A percentile compares a stretch with the other conserved stretches of the same genome.
These are phyloP conservation scores for Halocynthia roretzi DNA, from an alignment of 23 tunicate species.

Conservation along the genomic window DNA sequence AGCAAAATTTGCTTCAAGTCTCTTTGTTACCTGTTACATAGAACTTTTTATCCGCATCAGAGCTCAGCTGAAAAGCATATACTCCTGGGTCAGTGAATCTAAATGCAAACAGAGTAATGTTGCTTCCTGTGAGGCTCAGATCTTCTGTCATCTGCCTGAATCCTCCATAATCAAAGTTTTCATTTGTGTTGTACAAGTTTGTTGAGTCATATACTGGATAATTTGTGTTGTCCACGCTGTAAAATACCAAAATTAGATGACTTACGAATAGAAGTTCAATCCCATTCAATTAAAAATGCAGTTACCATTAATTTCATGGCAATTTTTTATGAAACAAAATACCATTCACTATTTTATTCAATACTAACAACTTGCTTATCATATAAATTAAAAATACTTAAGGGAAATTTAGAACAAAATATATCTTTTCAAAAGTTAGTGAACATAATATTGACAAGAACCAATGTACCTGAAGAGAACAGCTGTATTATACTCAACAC, in stretches of 20 bases:
- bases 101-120: constrained; percentile 53
- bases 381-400: too few species aligned
- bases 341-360: too few species aligned
- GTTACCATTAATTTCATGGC: too few species aligned
- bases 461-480: constrained; percentile 54
- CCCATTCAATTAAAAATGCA: too few species aligned
- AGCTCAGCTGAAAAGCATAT: constrained; percentile 52
- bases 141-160: constrained; percentile 60
- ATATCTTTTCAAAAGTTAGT: too few species aligned
- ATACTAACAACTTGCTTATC: too few species aligned
- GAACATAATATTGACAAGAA: too few species aligned
- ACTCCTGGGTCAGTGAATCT: constrained; percentile 77
- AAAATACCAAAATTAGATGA: background rate
- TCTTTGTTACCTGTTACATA: constrained; percentile 60
- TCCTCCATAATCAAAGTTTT: constrained; percentile 94
- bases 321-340: too few species aligned
- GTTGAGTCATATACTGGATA: constrained; percentile 79
- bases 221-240: constrained; percentile 36
- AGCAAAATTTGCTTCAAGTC: too few species aligned
- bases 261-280: too few species aligned
- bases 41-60: constrained; percentile 41
- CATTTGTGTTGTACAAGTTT: constrained; percentile 92
- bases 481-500: constrained; percentile 43
- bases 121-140: constrained; percentile 34
- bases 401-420: too few species aligned